Evolutionary conservation across 2,113 vertebrate species (phyloP), one percentile per base, ranked within the genome.

Genomic region (Ceuthmochares aereus): DNA sequence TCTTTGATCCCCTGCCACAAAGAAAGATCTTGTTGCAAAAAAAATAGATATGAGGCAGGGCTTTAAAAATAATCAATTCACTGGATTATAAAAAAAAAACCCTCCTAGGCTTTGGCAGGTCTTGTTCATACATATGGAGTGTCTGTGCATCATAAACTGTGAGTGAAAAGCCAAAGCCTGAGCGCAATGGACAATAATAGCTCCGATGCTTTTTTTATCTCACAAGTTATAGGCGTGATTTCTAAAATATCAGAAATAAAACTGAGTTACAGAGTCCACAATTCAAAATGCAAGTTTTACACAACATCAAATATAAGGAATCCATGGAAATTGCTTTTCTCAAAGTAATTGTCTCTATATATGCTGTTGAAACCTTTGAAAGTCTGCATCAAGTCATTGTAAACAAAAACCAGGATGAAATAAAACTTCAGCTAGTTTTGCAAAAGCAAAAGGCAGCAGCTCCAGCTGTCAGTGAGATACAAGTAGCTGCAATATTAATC

Each of bases 401-500:
- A 83, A 89, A 90, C 30, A 94, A 89, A 26, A 89, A 26, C 18
- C n/a, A 76, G 85, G 75, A 86, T 80, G 58, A 95, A 97, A 95
- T 56, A 62, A 77, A 97, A 93, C 90, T 93, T 32, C 68, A 84
- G 34, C 63, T 85, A 37, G 30, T 74, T 93, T 59, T 68, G 58
- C 6, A 73, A 52, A 90, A 93, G 36, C 51, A 45, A 58, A 81
- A 76, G 23, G 21, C 64, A 84, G 84, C 74, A 95, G 56, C 60
- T 70, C 70, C 81, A 88, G 89, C 32, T 75, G 32, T 58, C 68
- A 69, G 74, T 23, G 62, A 87, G 36, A 80, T 10, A 22, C 66
- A 92, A 51, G 34, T 29, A 19, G 52, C 68, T 62, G 49, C 77
- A 73, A 54, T 1, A 58, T 70, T 18, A 60, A 32, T 32, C 59